phyloP scores from a whole-genome alignment of 2,888 invertebrate genomes.

The Drosophila paracracens region DNA sequence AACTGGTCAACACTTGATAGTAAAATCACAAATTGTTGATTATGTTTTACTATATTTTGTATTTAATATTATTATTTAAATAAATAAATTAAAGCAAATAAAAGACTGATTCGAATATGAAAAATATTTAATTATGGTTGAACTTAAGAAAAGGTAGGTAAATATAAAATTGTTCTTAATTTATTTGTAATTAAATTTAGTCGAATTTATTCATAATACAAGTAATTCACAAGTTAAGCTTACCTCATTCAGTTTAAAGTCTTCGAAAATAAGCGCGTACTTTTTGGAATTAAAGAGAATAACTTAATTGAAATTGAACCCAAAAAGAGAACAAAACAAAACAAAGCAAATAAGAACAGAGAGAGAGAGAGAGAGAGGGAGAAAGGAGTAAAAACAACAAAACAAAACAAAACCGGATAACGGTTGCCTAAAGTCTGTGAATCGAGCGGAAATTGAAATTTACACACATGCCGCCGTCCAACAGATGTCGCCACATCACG shows the following conservation, averaged over 20 bases:
- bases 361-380: too few species aligned
- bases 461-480: conserved; percentile 50
- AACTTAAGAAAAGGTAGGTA: accelerated
- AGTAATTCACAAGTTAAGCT: neutral
- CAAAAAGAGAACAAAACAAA: conserved; percentile 13
- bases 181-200: neutral
- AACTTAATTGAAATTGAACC: conserved; percentile 45
- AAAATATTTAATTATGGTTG: neutral
- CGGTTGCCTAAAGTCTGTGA: conserved; percentile 37
- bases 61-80: too few species aligned
- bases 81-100: neutral
- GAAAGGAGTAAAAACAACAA: neutral
- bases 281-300: conserved; percentile 10
- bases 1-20: conserved; percentile 7
- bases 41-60: too few species aligned
- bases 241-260: conserved; percentile 10
- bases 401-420: conserved; percentile 34
- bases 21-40: neutral
- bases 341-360: conserved; percentile 3
- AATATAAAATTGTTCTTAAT: neutral
- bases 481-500: conserved; percentile 61
- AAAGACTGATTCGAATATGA: neutral
- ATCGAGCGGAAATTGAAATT: conserved; percentile 63
- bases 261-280: conserved; percentile 9
- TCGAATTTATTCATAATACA: neutral